Percentiles rank a stretch among this genome's conserved stretches.
Evolutionary conservation across 2,888 invertebrate genomes (phyloP).

Genomic region (Leptopilina syphax): DNA sequence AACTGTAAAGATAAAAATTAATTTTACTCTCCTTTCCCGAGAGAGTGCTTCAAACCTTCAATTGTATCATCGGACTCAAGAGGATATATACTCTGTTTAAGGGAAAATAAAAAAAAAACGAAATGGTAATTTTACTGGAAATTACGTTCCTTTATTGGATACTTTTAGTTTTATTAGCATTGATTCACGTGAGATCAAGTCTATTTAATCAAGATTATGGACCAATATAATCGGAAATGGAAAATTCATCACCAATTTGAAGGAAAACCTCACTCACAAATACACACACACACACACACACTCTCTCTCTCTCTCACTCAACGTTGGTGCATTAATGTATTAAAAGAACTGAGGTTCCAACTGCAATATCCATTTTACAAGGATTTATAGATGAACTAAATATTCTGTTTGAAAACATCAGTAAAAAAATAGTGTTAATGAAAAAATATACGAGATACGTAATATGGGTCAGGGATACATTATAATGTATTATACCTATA

Average conservation of each 20-base stretch:
- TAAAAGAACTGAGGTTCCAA: conserved; percentile 1
- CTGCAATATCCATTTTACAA: background rate
- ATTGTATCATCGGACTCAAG: background rate
- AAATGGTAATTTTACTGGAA: conserved; percentile 7
- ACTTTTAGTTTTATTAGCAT: conserved; percentile 8
- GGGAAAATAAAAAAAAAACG: background rate
- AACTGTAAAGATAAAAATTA: too few species aligned
- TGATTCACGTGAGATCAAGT: conserved; percentile 5
- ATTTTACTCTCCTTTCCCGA: too few species aligned
- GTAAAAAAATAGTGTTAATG: background rate
- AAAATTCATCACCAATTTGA: conserved; percentile 15
- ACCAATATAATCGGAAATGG: conserved; percentile 8
- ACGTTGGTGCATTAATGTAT: conserved; percentile 8
- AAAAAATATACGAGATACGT: background rate
- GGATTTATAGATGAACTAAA: conserved; percentile 17
- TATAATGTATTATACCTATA: background rate
- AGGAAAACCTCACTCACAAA: background rate
- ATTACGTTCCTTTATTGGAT: background rate
- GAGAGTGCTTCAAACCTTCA: background rate
- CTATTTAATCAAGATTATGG: conserved; percentile 3
- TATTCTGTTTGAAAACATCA: conserved; percentile 10
- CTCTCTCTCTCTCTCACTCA: background rate
- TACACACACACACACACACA: too few species aligned
- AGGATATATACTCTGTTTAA: background rate
- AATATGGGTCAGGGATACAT: background rate